Evolutionary conservation across 2,888 invertebrate species (phyloP).

Genomic region (Euproctis similis): DNA sequence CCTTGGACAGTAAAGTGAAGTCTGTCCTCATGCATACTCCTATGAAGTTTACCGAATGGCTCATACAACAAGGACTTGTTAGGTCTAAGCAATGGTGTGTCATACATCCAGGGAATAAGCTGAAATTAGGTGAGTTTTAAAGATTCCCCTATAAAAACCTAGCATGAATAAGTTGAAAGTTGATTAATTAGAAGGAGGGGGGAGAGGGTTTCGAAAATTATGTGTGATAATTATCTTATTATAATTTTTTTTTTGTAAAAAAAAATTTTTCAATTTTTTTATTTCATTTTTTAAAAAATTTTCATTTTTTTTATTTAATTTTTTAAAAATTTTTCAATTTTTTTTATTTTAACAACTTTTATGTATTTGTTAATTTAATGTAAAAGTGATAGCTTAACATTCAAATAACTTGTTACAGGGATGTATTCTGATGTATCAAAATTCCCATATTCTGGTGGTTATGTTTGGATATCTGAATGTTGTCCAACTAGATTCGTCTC

Average conservation of each 20-base stretch:
- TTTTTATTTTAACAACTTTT: not conserved
- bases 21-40: constrained; percentile 86
- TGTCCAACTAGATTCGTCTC: constrained; percentile 90
- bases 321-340: not conserved
- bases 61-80: constrained; percentile 89
- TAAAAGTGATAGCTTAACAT: no score
- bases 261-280: no score
- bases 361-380: no score
- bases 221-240: no score
- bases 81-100: constrained; percentile 86
- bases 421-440: constrained; percentile 91
- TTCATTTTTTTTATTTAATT: not conserved
- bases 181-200: no score
- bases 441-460: constrained; percentile 91
- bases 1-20: constrained; percentile 87
- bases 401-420: constrained; percentile 51
- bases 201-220: no score
- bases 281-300: no score
- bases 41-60: constrained; percentile 92
- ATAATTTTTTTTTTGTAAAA: no score
- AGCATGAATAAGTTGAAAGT: no score
- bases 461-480: constrained; percentile 93
- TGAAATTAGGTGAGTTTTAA: constrained; percentile 83
- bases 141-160: no score
- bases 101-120: constrained; percentile 79